Conservation (phyloP, 2,888 invertebrate genomes). For the Stenichneumon culpator region DNA sequence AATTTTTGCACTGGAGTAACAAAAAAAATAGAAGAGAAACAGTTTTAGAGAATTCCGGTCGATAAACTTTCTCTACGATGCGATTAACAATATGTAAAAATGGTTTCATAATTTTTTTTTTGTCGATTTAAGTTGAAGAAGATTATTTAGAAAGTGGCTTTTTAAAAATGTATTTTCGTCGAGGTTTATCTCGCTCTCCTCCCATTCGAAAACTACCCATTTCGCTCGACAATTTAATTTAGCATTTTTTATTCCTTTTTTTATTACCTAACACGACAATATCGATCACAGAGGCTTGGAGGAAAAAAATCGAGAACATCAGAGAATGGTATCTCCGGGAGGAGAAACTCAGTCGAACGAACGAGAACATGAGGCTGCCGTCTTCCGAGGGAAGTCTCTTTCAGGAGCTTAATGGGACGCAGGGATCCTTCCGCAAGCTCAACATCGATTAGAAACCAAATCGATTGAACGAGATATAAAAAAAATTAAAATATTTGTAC, state of each 20-base stretch:
- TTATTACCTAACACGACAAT: background rate
- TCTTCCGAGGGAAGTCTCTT: constrained; percentile 74
- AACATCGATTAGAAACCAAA: constrained; percentile 78
- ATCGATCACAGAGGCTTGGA: constrained; percentile 79
- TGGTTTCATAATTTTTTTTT: background rate
- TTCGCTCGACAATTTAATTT: too few relatives aligned
- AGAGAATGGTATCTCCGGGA: constrained; percentile 82
- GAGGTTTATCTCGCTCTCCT: too few relatives aligned
- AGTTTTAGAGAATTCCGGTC: too few relatives aligned
- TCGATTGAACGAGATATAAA: constrained; percentile 17
- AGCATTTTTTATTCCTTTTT: background rate
- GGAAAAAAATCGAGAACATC: constrained; percentile 79
- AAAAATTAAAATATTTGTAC: background rate
- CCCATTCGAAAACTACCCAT: too few relatives aligned
- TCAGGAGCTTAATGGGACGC: constrained; percentile 79
- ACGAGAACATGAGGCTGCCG: constrained; percentile 79
- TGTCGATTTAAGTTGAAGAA: too few relatives aligned
- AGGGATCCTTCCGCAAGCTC: constrained; percentile 82
- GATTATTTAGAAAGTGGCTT: too few relatives aligned
- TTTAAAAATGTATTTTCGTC: constrained; percentile 2
- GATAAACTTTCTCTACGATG: too few relatives aligned
- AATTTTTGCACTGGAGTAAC: background rate
- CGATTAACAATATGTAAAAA: too few relatives aligned
- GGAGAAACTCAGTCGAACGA: constrained; percentile 80
- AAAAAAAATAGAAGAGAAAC: background rate